Evolutionary conservation across 2,888 invertebrate genomes (phyloP).

Genomic region (Aproaerema taeniolella): DNA sequence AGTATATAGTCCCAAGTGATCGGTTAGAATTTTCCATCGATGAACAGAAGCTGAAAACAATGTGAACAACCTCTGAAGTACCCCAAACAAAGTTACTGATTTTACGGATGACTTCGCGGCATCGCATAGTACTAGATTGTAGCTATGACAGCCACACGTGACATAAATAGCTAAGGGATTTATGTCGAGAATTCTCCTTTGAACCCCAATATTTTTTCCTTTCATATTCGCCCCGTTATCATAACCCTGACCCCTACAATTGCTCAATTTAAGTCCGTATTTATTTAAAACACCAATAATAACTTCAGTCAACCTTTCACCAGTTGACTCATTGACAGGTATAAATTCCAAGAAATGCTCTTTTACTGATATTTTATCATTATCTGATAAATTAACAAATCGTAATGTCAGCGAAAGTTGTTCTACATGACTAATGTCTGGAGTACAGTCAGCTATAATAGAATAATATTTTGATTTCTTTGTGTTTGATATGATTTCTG

Average conservation of each 20-base stretch:
- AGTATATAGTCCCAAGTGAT: slow-evolving; percentile 22
- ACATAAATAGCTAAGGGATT: slow-evolving; percentile 23
- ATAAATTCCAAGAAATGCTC: slow-evolving; percentile 21
- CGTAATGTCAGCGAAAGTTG: slow-evolving; percentile 31
- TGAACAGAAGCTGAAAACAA: slow-evolving; percentile 25
- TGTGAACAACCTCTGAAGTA: slow-evolving; percentile 29
- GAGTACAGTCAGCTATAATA: slow-evolving; percentile 19
- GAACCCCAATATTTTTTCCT: slow-evolving; percentile 35
- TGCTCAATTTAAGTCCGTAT: slow-evolving; percentile 26
- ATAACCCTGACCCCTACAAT: slow-evolving; percentile 36
- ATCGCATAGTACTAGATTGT: slow-evolving; percentile 23
- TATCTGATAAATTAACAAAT: slow-evolving; percentile 22
- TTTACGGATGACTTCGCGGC: slow-evolving; percentile 23
- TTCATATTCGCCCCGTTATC: slow-evolving; percentile 40
- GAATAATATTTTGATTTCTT: slow-evolving; percentile 11
- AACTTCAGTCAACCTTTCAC: slow-evolving; percentile 25
- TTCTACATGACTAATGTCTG: slow-evolving; percentile 25
- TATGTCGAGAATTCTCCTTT: slow-evolving; percentile 32
- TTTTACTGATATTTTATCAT: slow-evolving; percentile 20
- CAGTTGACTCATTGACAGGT: slow-evolving; percentile 17
- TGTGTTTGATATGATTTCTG: slow-evolving; percentile 21
- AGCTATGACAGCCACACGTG: slow-evolving; percentile 22
- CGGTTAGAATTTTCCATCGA: slow-evolving; percentile 21
- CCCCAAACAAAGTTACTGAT: slow-evolving; percentile 33
- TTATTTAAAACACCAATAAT: slow-evolving; percentile 27